Base-by-base conservation (phyloP, 2,888 invertebrate genomes). In the Mythimna vitellina region DNA sequence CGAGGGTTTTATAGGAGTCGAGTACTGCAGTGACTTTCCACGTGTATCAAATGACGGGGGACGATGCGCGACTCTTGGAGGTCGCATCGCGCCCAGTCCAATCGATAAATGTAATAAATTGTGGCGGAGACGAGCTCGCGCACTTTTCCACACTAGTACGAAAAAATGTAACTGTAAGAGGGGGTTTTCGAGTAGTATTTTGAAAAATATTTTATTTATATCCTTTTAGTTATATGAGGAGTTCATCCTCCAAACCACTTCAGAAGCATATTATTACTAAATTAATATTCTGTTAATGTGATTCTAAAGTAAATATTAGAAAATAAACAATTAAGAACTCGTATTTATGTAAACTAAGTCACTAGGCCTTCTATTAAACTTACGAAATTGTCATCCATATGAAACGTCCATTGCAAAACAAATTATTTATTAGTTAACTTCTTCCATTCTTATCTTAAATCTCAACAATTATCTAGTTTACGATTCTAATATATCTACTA, bases 381-480 rank as follows among this genome's bases (percentile, higher is more conserved):
- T 69, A 69, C 22, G 51, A 60, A 73, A 60, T 17, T 53, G 12
- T 68, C 29, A 77, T 0, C 12, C 35, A 53, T 22, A 49, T 1
- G 17, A 32, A 66, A 57, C 17, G 14, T 20, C 22, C 22, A 60
- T 49, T 69, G 3, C 35, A 53, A 60, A 73, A 73, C n/a, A 49
- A 71, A 68, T 66, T 5, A 46, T 46, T 46, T 73, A 62, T 73
- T 75, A 68, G 61, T 73, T 65, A 76, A 74, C 76, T 82, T 80
- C 83, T 74, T 85, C n/a, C 3, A 70, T 57, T 54, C 42, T 78
- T 84, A 80, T 82, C 75, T 69, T 20, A 38, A 38, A 79, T 83
- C 71, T 68, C 9, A 67, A 60, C 65, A 68, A 73, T 73, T 71
- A 68, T 70, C 63, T 73, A 58, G 53, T 80, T 78, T 68, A 81